Evolutionary conservation across 2,113 vertebrate species (phyloP).

Genomic region (Azemiops feae): DNA sequence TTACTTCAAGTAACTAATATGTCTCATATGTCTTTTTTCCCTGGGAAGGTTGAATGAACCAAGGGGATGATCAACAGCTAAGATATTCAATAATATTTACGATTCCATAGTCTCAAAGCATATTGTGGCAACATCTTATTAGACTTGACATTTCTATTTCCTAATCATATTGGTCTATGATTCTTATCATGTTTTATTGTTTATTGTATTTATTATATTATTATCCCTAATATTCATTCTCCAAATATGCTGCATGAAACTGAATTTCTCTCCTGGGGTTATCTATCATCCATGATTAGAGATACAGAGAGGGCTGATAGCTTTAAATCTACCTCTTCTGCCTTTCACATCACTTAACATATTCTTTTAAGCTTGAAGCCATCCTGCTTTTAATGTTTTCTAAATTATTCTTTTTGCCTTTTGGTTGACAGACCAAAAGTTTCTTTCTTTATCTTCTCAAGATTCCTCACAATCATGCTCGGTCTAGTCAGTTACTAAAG

Average conservation of each 20-base stretch:
- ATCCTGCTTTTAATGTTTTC: background rate
- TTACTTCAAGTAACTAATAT: background rate
- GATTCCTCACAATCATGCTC: background rate
- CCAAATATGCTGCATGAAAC: background rate
- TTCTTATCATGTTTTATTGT: background rate
- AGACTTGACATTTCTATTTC: background rate
- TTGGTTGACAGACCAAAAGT: background rate
- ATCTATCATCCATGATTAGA: background rate
- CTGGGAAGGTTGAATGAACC: background rate
- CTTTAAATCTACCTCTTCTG: background rate
- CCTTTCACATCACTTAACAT: background rate
- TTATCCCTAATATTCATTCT: background rate
- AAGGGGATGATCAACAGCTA: background rate
- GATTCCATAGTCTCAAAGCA: background rate
- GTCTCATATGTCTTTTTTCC: background rate
- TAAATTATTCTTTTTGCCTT: background rate
- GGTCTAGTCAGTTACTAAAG: background rate
- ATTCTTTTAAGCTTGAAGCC: background rate
- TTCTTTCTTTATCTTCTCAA: background rate
- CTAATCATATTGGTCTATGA: background rate
- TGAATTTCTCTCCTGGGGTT: background rate
- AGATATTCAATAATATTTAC: background rate
- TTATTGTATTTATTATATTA: background rate
- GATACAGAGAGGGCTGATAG: background rate
- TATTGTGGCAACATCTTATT: background rate